These are phyloP conservation scores for Globicephala melas DNA, from an alignment of 2,113 vertebrate genomes.

Conservation along the genomic window DNA sequence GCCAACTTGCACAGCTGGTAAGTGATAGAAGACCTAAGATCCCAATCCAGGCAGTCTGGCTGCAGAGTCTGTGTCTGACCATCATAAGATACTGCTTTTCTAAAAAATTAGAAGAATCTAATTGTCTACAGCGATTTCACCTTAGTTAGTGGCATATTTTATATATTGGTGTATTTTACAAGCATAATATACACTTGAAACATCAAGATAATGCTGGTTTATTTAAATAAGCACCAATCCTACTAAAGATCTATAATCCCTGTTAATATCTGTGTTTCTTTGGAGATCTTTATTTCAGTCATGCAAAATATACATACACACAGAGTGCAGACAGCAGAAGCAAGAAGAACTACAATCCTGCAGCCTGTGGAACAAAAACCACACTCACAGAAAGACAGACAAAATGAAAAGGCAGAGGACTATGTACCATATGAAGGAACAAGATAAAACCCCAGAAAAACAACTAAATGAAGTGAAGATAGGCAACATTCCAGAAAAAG, in stretches of 20 bases:
- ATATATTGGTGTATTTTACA: background rate
- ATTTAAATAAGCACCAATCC: background rate
- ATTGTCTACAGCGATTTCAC: background rate
- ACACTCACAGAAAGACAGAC: too few species aligned
- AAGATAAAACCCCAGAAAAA: too few species aligned
- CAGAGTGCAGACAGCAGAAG: too few species aligned
- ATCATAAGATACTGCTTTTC: background rate
- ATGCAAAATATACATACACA: background rate
- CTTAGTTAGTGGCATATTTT: background rate
- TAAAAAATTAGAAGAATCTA: background rate
- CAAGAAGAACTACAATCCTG: too few species aligned
- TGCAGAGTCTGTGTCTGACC: background rate
- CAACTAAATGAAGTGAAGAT: too few species aligned
- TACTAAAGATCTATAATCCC: background rate
- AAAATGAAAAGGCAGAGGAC: too few species aligned
- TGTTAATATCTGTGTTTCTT: background rate
- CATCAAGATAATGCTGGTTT: background rate
- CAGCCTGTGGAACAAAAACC: too few species aligned
- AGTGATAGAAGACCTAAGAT: background rate
- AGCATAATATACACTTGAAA: background rate
- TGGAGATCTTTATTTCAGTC: background rate
- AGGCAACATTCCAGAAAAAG: too few species aligned
- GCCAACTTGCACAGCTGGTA: background rate
- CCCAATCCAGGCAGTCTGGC: background rate
- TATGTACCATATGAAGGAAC: too few species aligned